Percentiles rank a stretch among this genome's conserved stretches.
phyloP scores from a whole-genome alignment of 2,113 vertebrate species.

The Fulmarus glacialis region DNA sequence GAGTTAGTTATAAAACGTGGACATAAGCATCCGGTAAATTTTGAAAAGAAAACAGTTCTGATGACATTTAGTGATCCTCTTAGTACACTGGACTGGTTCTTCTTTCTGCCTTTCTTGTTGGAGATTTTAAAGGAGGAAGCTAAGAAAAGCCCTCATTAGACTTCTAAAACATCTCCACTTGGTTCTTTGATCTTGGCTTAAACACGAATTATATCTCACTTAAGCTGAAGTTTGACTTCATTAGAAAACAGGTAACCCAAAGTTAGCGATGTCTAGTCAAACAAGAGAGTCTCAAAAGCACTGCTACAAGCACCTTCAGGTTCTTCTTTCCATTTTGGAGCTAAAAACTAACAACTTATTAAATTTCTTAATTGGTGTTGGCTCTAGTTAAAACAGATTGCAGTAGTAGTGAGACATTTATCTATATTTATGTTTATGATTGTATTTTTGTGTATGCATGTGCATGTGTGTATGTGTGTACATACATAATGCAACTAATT shows the following conservation, averaged over 20 bases:
- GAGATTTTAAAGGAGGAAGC: background rate
- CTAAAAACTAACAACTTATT: background rate
- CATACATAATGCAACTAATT: background rate
- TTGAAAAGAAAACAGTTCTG: background rate
- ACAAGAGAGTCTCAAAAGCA: background rate
- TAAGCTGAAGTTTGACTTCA: background rate
- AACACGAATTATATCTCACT: background rate
- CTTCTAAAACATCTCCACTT: background rate
- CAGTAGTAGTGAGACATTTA: background rate
- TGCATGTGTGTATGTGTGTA: background rate
- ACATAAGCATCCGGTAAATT: background rate
- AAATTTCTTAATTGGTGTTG: background rate
- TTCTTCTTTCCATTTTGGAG: background rate
- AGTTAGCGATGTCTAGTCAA: background rate
- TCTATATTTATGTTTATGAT: background rate
- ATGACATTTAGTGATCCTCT: background rate
- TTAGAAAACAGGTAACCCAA: background rate
- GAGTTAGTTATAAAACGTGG: background rate
- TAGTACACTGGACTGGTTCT: background rate
- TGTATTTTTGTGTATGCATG: background rate
- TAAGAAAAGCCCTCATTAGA: background rate
- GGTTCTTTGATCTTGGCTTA: background rate
- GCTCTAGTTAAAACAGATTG: background rate
- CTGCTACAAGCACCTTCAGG: background rate
- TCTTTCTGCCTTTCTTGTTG: background rate